A percentile compares a stretch with the other conserved stretches of the same genome.
Evolutionary conservation across 2,888 invertebrate species (phyloP).

Genomic region (Drosophila emarginata): DNA sequence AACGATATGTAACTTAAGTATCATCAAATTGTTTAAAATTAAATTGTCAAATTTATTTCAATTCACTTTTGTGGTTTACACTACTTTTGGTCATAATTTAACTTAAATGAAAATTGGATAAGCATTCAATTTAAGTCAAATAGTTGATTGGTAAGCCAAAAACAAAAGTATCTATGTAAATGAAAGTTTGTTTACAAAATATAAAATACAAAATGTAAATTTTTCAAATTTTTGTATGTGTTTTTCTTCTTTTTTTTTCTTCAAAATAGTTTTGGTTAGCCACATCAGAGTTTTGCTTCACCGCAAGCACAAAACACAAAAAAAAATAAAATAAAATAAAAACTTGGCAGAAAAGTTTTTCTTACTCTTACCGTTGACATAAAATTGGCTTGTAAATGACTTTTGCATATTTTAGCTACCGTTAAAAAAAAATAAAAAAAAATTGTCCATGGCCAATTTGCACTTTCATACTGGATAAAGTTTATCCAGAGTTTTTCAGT

Average conservation of each 20-base stretch:
- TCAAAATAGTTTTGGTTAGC: constrained; percentile 3
- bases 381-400: constrained; percentile 42
- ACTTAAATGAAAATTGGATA: not conserved
- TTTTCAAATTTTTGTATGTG: not conserved
- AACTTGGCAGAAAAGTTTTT: constrained; percentile 27
- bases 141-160: not conserved
- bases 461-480: constrained; percentile 17
- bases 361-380: constrained; percentile 8
- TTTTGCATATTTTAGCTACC: constrained; percentile 40
- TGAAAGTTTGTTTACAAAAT: not conserved
- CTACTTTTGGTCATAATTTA: constrained; percentile 15
- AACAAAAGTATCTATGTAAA: not conserved
- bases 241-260: not conserved
- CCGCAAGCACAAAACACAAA: not conserved
- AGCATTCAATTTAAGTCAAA: not conserved
- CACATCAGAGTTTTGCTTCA: constrained; percentile 2
- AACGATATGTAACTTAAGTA: not conserved
- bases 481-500: constrained; percentile 12
- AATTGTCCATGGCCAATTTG: constrained; percentile 30
- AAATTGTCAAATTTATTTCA: constrained; percentile 11
- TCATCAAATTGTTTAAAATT: constrained; percentile 17
- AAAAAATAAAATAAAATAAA: not conserved
- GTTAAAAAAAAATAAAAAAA: constrained; percentile 2
- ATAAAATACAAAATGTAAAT: not conserved
- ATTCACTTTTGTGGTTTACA: constrained; percentile 7